Percentiles rank a stretch among this genome's conserved stretches.
Conservation (phyloP, 1,140 invertebrate genomes). For the Papilio helenus region DNA sequence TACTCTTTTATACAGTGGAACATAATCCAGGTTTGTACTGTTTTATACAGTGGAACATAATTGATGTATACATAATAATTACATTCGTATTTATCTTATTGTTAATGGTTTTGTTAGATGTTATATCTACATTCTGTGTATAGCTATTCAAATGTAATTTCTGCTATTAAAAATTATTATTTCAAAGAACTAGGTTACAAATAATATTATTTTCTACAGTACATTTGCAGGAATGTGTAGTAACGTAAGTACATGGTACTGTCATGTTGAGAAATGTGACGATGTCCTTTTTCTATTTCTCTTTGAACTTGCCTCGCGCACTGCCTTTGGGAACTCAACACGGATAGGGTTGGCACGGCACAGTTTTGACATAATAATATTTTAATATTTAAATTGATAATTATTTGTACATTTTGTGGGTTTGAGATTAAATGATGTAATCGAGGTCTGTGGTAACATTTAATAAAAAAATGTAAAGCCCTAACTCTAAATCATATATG, state of each 20-base stretch:
- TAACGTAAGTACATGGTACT: not conserved
- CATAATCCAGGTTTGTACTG: too few species aligned
- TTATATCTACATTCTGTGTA: too few species aligned
- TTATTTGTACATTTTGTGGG: not conserved
- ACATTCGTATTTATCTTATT: too few species aligned
- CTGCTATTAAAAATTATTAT: not conserved
- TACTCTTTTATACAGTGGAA: too few species aligned
- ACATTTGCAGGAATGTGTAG: not conserved
- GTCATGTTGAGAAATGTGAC: conserved; percentile 33
- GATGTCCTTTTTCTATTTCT: conserved; percentile 49
- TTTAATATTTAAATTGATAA: not conserved
- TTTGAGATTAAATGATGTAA: too few species aligned
- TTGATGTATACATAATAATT: too few species aligned
- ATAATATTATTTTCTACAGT: not conserved
- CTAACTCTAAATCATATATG: too few species aligned
- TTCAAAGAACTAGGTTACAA: not conserved
- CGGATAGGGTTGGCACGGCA: conserved; percentile 42
- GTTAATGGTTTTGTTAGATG: too few species aligned
- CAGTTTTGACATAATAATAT: not conserved
- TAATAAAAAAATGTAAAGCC: too few species aligned
- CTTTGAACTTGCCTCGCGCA: conserved; percentile 42
- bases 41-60: too few species aligned
- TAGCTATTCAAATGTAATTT: not conserved
- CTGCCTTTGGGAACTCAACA: conserved; percentile 23
- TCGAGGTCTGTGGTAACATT: too few species aligned